These are phyloP conservation scores for Hipparchia sbordonii DNA, from an alignment of 2,888 invertebrate species.

Conservation along the genomic window DNA sequence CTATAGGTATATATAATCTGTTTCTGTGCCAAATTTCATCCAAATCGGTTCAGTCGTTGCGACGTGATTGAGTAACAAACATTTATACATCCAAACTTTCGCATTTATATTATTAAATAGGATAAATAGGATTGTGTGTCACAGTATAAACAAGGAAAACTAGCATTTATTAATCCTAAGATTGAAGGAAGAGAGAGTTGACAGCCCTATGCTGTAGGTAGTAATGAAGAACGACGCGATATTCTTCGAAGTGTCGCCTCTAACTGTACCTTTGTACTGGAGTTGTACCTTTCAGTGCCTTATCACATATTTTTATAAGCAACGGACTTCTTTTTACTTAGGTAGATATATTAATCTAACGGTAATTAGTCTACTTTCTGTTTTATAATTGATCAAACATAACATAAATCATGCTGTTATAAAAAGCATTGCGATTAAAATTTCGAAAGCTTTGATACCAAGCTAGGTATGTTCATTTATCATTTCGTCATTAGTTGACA, in stretches of 20 bases:
- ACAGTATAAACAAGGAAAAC: not conserved
- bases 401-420: not conserved
- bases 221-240: constrained; percentile 49
- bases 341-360: not conserved
- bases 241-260: constrained; percentile 56
- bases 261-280: constrained; percentile 39
- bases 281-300: constrained; percentile 15
- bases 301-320: constrained; percentile 18
- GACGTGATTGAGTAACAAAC: too few species aligned
- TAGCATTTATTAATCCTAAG: not conserved
- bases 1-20: too few species aligned
- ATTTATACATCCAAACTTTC: too few species aligned
- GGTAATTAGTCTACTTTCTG: not conserved
- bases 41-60: too few species aligned
- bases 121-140: not conserved
- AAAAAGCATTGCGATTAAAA: too few species aligned
- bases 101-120: too few species aligned
- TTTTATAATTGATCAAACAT: not conserved
- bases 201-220: constrained; percentile 32
- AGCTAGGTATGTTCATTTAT: not conserved
- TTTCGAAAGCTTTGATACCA: not conserved
- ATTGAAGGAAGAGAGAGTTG: not conserved
- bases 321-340: not conserved
- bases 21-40: too few species aligned
- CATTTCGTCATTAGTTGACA: not conserved